Evolutionary conservation across 2,797 vertebrate genomes (phyloP).

Genomic region (Hypotaenidia philippensis): DNA sequence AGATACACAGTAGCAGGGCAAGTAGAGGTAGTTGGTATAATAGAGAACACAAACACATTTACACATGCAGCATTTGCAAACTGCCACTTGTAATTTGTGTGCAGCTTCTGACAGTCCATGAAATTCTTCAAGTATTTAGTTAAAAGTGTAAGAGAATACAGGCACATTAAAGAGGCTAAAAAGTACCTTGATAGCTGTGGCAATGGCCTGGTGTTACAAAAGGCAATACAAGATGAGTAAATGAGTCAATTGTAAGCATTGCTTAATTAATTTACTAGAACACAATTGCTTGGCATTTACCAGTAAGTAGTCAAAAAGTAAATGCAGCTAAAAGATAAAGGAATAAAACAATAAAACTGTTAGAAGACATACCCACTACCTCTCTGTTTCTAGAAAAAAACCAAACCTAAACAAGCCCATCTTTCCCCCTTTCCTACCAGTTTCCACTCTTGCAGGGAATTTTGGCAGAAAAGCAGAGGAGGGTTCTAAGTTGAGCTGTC

Average conservation of each 20-base stretch:
- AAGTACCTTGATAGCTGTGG: neutral
- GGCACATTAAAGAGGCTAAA: neutral
- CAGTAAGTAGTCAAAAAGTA: neutral
- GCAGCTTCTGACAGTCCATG: neutral
- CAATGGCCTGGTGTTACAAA: neutral
- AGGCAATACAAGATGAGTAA: neutral
- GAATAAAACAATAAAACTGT: neutral
- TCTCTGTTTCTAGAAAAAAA: neutral
- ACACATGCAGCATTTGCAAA: neutral
- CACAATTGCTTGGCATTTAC: neutral
- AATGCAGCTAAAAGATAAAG: neutral
- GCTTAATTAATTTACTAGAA: neutral
- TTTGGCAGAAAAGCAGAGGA: neutral
- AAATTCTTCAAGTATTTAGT: neutral
- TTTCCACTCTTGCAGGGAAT: neutral
- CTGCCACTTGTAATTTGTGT: neutral
- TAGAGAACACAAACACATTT: neutral
- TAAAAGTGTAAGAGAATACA: neutral
- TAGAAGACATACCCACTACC: neutral
- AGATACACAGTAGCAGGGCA: neutral
- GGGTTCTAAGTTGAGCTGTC: neutral
- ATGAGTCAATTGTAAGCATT: neutral
- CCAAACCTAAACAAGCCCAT: too few relatives aligned
- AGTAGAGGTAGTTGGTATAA: neutral
- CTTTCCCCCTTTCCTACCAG: neutral